Conservation (phyloP, 2,797 vertebrate species). For the Manis crassicaudata region DNA sequence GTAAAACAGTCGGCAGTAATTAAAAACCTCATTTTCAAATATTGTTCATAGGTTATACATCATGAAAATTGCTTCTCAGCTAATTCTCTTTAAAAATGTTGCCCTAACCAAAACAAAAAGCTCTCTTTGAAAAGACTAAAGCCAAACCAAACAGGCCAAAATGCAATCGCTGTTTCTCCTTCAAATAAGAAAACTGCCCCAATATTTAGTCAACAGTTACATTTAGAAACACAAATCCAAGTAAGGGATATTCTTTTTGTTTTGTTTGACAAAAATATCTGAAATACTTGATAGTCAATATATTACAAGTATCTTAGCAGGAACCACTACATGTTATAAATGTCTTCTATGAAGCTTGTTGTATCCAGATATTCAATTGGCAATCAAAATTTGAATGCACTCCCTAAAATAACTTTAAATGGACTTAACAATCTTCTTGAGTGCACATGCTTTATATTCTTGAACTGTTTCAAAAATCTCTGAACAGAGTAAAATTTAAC, state of each 20-base stretch:
- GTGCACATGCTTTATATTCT: neutral
- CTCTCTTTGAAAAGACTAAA: slow-evolving; percentile 57
- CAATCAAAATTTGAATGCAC: slow-evolving; percentile 14
- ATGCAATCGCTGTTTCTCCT: slow-evolving; percentile 28
- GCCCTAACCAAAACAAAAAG: slow-evolving; percentile 43
- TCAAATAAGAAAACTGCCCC: neutral
- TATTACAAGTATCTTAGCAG: slow-evolving; percentile 21
- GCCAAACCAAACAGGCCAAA: neutral
- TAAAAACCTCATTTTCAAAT: slow-evolving; percentile 75
- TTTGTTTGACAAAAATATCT: neutral
- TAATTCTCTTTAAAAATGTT: slow-evolving; percentile 59
- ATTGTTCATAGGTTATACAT: slow-evolving; percentile 71
- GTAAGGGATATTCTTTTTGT: neutral
- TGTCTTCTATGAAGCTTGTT: slow-evolving; percentile 14
- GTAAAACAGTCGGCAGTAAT: slow-evolving; percentile 55
- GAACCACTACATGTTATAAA: neutral
- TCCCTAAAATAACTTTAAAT: slow-evolving; percentile 19
- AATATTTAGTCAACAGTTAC: neutral
- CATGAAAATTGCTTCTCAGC: slow-evolving; percentile 59
- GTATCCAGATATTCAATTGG: neutral
- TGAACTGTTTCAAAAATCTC: slow-evolving; percentile 29
- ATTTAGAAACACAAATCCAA: neutral
- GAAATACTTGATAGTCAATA: slow-evolving; percentile 3
- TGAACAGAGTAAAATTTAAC: neutral
- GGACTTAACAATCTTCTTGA: neutral